These are phyloP conservation scores for Gorsachius magnificus DNA, from an alignment of 2,797 vertebrate species.

Conservation along the genomic window DNA sequence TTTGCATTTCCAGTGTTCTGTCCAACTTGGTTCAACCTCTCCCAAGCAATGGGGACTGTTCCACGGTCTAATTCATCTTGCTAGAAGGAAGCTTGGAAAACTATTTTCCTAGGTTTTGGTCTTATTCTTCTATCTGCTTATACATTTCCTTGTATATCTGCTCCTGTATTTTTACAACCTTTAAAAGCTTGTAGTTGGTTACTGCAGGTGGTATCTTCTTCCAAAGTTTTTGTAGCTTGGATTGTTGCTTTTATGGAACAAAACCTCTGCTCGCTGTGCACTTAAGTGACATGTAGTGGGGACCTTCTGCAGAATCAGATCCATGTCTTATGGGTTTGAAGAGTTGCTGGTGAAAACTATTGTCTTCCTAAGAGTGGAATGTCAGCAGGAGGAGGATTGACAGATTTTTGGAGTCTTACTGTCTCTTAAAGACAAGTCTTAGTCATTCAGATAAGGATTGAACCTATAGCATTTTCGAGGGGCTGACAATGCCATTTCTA, in stretches of 20 bases:
- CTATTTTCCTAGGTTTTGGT: background rate
- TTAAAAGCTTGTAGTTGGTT: background rate
- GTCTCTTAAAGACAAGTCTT: background rate
- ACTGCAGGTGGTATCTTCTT: background rate
- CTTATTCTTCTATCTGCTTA: background rate
- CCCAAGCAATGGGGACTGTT: background rate
- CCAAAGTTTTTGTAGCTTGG: background rate
- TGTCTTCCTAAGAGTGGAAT: background rate
- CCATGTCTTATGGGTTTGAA: background rate
- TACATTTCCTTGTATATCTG: background rate
- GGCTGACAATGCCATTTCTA: slow-evolving; percentile 60
- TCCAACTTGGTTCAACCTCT: background rate
- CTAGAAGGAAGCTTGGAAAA: background rate
- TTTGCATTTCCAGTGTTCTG: slow-evolving; percentile 13
- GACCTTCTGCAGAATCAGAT: background rate
- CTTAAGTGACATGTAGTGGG: background rate
- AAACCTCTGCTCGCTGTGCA: background rate
- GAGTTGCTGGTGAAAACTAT: background rate
- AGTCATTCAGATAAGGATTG: background rate
- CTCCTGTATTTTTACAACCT: background rate
- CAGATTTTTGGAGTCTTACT: background rate
- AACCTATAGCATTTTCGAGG: slow-evolving; percentile 6
- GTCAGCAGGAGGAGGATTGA: background rate
- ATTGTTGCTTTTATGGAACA: background rate
- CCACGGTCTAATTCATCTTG: background rate